Conservation (phyloP, 2,888 invertebrate species). For the Mantis religiosa region DNA sequence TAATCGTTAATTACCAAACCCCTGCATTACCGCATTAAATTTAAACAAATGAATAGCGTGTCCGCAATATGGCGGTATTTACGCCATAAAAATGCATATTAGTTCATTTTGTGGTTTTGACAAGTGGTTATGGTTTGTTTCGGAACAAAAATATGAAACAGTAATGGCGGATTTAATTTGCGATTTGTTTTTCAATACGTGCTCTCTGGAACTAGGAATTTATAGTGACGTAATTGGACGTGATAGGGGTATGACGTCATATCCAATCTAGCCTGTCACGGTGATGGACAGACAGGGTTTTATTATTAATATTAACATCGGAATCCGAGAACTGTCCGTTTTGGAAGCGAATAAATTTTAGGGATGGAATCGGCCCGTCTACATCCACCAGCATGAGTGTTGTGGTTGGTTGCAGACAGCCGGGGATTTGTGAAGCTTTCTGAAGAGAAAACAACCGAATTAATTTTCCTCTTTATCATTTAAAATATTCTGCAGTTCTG, state of each 20-base stretch:
- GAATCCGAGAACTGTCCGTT: background rate
- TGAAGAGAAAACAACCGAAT: background rate
- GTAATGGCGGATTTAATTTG: background rate
- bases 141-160: background rate
- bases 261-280: background rate
- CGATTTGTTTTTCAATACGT: background rate
- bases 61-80: background rate
- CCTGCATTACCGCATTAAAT: background rate
- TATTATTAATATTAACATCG: background rate
- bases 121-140: background rate
- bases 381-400: background rate
- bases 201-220: background rate
- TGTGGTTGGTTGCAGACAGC: background rate
- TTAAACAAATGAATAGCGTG: background rate
- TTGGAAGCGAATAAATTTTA: background rate
- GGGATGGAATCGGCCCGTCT: background rate
- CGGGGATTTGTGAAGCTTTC: background rate
- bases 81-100: background rate
- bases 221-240: background rate
- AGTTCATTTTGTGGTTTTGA: background rate
- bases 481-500: no score
- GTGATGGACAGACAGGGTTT: background rate
- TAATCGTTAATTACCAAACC: background rate
- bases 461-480: no score
- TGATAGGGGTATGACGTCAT: background rate